Conservation (phyloP, 2,113 vertebrate genomes). For the Bufo gargarizans region DNA sequence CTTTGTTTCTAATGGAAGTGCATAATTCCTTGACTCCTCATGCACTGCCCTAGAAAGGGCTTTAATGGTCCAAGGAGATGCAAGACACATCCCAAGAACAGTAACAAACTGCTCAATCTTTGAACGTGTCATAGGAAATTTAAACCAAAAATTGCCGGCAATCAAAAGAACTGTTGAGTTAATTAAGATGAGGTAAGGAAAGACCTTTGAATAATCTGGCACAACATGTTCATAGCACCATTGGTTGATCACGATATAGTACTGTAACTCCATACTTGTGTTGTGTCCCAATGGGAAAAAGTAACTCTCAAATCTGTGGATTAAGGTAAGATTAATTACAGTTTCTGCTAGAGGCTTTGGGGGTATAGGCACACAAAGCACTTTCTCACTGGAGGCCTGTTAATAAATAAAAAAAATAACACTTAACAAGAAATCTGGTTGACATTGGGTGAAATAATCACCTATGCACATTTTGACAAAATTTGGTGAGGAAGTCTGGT, state of each 20-base stretch:
- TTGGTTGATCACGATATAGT: conserved; percentile 64
- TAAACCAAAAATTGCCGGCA: conserved; percentile 81
- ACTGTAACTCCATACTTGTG: neutral
- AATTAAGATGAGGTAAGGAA: conserved; percentile 77
- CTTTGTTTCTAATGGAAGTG: neutral
- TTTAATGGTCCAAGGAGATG: conserved; percentile 81
- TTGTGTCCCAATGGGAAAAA: conserved; percentile 10
- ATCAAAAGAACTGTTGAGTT: conserved; percentile 75
- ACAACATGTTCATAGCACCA: conserved; percentile 78
- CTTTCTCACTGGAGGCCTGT: conserved; percentile 28
- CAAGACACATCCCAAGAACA: conserved; percentile 78
- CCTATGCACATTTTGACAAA: too few relatives aligned
- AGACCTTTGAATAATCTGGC: conserved; percentile 75
- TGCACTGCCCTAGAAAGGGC: conserved; percentile 72
- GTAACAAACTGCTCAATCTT: conserved; percentile 79
- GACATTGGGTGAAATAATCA: too few relatives aligned
- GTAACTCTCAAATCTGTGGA: neutral
- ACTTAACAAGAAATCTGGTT: neutral
- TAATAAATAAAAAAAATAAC: neutral
- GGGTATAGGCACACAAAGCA: conserved; percentile 47
- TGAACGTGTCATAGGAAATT: conserved; percentile 77
- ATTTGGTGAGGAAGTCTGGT: too few relatives aligned
- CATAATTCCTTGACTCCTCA: conserved; percentile 61
- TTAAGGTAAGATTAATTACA: conserved; percentile 2
- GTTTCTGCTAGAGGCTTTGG: neutral